Evolutionary conservation across 2,113 vertebrate species (phyloP).

Genomic region (Macrotis lagotis): DNA sequence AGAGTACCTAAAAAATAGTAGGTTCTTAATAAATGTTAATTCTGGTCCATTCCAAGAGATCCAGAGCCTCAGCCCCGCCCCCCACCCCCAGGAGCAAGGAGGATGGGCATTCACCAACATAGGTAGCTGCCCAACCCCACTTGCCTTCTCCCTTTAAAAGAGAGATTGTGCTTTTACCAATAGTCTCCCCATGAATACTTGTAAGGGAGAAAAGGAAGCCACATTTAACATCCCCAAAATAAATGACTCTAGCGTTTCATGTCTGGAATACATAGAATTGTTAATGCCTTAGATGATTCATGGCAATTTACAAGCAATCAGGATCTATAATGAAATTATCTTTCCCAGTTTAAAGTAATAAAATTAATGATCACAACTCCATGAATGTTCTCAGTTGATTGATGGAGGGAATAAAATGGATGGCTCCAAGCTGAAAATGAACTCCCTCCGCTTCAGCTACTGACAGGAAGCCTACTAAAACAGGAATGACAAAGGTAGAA

Average conservation of each 20-base stretch:
- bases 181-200: not conserved
- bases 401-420: slow-evolving; percentile 38
- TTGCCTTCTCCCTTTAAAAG: not conserved
- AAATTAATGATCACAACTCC: slow-evolving; percentile 43
- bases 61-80: not conserved
- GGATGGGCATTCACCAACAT: not conserved
- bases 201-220: not conserved
- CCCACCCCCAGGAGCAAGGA: not conserved
- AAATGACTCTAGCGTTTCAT: slow-evolving; percentile 28
- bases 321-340: slow-evolving; percentile 50
- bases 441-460: not conserved
- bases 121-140: not conserved
- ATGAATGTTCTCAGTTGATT: slow-evolving; percentile 55
- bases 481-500: not conserved
- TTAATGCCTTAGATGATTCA: slow-evolving; percentile 52
- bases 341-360: slow-evolving; percentile 39
- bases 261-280: not conserved
- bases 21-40: not conserved
- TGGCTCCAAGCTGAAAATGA: not conserved
- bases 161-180: slow-evolving; percentile 9
- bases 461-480: not conserved
- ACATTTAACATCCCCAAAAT: not conserved
- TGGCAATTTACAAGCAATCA: slow-evolving; percentile 50
- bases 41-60: not conserved
- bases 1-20: not conserved